These are phyloP conservation scores for Blennius ocellaris DNA, from an alignment of 2,113 vertebrate genomes.

Conservation along the genomic window DNA sequence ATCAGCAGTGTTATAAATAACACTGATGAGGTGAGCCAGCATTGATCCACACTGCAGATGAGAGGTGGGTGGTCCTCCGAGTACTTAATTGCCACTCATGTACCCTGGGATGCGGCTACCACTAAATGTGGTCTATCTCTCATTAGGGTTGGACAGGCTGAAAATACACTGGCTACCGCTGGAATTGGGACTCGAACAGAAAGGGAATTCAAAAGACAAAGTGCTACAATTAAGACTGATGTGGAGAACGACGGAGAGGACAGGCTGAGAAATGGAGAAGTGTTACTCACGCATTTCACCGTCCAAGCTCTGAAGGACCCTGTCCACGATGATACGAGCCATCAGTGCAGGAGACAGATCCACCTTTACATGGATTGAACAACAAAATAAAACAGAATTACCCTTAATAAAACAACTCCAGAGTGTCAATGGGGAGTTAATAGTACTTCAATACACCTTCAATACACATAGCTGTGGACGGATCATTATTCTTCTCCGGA, in stretches of 20 bases:
- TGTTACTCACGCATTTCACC: constrained; percentile 88
- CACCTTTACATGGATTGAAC: constrained; percentile 83
- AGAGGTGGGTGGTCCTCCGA: constrained; percentile 84
- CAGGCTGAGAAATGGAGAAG: constrained; percentile 46
- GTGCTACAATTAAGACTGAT: constrained; percentile 76
- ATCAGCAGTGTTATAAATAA: constrained; percentile 80
- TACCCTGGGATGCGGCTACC: constrained; percentile 76
- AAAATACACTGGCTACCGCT: constrained; percentile 55
- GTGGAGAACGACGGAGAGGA: constrained; percentile 47
- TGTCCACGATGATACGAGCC: constrained; percentile 93
- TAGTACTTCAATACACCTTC: constrained; percentile 40
- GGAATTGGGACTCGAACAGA: constrained; percentile 54
- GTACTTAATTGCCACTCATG: constrained; percentile 86
- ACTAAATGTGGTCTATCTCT: constrained; percentile 82
- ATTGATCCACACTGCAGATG: constrained; percentile 83
- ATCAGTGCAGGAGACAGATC: constrained; percentile 94
- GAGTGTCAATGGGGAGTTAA: constrained; percentile 17
- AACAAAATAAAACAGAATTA: constrained; percentile 32
- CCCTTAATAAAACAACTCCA: constrained; percentile 33
- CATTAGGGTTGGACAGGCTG: constrained; percentile 69
- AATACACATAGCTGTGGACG: constrained; percentile 11
- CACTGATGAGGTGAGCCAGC: constrained; percentile 80
- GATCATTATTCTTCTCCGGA: constrained; percentile 44
- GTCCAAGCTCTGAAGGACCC: constrained; percentile 88
- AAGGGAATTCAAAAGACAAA: constrained; percentile 66